Conservation (phyloP, 2,797 vertebrate species). For the Menidia menidia region DNA sequence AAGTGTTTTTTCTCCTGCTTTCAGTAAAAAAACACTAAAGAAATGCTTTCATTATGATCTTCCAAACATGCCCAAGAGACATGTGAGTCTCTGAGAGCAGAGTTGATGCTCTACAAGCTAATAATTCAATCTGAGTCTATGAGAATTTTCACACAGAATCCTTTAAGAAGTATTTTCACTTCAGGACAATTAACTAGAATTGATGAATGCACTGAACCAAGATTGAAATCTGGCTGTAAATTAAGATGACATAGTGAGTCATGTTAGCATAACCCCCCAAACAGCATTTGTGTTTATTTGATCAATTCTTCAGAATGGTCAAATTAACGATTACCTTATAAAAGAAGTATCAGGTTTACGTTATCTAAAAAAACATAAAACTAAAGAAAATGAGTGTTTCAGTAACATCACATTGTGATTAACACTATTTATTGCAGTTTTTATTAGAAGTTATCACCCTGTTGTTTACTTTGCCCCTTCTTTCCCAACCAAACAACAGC, state of each 20-base stretch:
- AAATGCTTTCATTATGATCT: constrained; percentile 49
- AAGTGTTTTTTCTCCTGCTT: constrained; percentile 32
- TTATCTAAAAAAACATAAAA: no score
- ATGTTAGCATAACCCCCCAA: background rate
- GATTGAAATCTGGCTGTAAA: background rate
- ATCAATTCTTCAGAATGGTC: no score
- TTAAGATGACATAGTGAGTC: background rate
- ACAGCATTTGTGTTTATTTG: background rate
- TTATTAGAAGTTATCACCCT: no score
- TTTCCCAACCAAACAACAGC: no score
- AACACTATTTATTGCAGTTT: no score
- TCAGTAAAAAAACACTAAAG: constrained; percentile 10
- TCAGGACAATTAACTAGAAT: constrained; percentile 26
- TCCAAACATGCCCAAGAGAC: constrained; percentile 61
- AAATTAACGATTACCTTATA: no score
- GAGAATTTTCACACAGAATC: background rate
- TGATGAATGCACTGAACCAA: background rate
- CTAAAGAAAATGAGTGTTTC: no score
- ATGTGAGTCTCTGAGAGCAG: background rate
- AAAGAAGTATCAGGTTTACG: no score
- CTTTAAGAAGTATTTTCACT: background rate
- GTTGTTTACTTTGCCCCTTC: no score
- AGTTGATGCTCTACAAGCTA: constrained; percentile 6
- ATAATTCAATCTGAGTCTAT: background rate
- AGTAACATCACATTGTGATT: no score